Base-by-base conservation (phyloP, 2,888 invertebrate species). In the Ethmia dodecea region DNA sequence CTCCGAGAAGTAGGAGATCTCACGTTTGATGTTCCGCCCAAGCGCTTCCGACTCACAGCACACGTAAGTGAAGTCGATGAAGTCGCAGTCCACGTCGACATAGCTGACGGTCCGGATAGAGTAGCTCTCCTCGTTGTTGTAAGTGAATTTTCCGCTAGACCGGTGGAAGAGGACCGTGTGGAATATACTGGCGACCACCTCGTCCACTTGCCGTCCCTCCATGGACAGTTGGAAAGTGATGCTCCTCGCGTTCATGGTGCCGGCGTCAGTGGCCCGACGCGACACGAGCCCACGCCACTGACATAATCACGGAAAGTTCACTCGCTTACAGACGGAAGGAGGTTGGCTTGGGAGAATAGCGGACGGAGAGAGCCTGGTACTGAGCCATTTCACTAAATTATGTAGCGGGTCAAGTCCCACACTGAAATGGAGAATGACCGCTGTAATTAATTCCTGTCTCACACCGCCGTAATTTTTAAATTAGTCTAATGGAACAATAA, bases 11-110 rank as follows among this genome's bases (percentile, higher is more conserved):
- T 89, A 88, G 12, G 92, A 92, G 41, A 95, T 93, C 67, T 92
- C 94, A 42, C 88, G 90, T 68, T 90, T 94, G 52, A 93, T 88
- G 48, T 87, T 91, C 55, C 89, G 90, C 44, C 92, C 92, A 28
- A 96, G 87, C 33, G 87, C 87, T n/a, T 91, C 89, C 18, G 97
- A 97, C 46, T 95, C 93, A 81, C 96, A 96, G 73, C 97, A 94
- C 14, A 97, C 98, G 81, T 99, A 99, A 5, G 98, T 98, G 71
- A 98, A 93, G 81, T 99, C 98, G 59, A 99, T 94, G 71, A 97
- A 97, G 78, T 99, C 96, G 87, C 99, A 99, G 78, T 98, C 96
- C 22, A 98, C 95, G 78, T 99, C 99, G 52, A 95, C 93, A 66
- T 97, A 95, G 47, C 98, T 98, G 35, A 99, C 91, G 1, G 97